Conservation (phyloP, 2,888 invertebrate genomes). For the Bruchidius siliquastri region DNA sequence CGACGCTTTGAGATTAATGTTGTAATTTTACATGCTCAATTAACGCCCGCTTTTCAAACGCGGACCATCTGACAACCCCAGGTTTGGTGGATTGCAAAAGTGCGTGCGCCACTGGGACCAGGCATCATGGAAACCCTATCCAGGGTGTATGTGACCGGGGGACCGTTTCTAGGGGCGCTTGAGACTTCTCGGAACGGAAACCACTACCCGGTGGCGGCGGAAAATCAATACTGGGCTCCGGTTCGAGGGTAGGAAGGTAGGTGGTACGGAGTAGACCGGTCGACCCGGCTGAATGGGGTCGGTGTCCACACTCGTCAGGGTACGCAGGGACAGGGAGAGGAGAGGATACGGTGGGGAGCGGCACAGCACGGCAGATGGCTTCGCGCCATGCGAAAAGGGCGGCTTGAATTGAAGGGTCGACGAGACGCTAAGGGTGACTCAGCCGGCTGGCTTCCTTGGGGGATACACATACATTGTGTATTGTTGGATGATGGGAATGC, state of each 20-base stretch:
- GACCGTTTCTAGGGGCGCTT: neutral
- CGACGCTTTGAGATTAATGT: too few relatives aligned
- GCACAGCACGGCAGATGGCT: neutral
- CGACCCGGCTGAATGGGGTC: neutral
- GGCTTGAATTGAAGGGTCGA: neutral
- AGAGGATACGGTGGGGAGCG: neutral
- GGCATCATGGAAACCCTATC: neutral
- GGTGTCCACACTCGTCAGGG: neutral
- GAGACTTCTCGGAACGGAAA: neutral
- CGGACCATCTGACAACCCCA: too few relatives aligned
- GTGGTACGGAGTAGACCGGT: neutral
- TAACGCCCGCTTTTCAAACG: too few relatives aligned
- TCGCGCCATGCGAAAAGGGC: neutral
- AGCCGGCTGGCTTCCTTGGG: neutral
- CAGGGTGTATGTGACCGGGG: neutral
- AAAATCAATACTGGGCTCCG: neutral
- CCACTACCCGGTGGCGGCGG: neutral
- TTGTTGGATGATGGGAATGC: too few relatives aligned
- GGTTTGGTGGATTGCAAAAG: too few relatives aligned
- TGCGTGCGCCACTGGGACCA: neutral
- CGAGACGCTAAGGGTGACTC: neutral
- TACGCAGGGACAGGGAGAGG: neutral
- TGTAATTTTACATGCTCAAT: too few relatives aligned
- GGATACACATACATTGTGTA: too few relatives aligned
- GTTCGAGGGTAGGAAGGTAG: neutral